phyloP scores from a whole-genome alignment of 1,140 invertebrate species.

The Charaxes varanes region DNA sequence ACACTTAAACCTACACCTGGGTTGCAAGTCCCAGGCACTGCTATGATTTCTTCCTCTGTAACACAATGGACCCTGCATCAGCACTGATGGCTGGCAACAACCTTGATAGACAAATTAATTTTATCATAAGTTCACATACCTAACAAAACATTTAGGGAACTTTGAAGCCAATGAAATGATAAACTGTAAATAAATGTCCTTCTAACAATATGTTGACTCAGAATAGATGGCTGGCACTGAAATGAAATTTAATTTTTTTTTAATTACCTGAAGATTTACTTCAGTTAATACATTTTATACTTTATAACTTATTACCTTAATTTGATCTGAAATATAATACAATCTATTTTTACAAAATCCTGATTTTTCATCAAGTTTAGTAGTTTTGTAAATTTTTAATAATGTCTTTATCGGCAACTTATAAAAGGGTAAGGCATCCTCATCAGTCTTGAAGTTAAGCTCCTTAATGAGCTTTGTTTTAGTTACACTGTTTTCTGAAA shows the following conservation, averaged over 20 bases:
- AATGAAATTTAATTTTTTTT: slow-evolving; percentile 16
- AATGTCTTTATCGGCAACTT: slow-evolving; percentile 46
- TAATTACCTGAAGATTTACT: not conserved
- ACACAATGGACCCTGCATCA: too few species aligned
- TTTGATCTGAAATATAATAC: slow-evolving; percentile 54
- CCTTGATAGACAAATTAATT: too few species aligned
- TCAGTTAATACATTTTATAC: not conserved
- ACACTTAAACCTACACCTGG: too few species aligned
- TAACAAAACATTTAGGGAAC: slow-evolving; percentile 51
- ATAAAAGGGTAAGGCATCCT: slow-evolving; percentile 58
- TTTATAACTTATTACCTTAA: slow-evolving; percentile 38
- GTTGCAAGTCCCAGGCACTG: too few species aligned
- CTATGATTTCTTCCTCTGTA: too few species aligned
- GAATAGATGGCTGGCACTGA: slow-evolving; percentile 42
- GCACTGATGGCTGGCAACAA: too few species aligned
- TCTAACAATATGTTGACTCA: slow-evolving; percentile 48
- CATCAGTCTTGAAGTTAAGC: slow-evolving; percentile 48
- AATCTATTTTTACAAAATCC: slow-evolving; percentile 58
- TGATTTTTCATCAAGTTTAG: slow-evolving; percentile 41
- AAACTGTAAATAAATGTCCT: slow-evolving; percentile 61
- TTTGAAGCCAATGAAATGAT: slow-evolving; percentile 61
- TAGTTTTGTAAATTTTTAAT: slow-evolving; percentile 42
- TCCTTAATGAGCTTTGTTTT: slow-evolving; percentile 16
- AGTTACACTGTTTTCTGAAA: slow-evolving; percentile 5
- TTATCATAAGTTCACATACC: too few species aligned